These are phyloP conservation scores for Tachysurus vachellii DNA, from an alignment of 2,113 vertebrate species.

Conservation along the genomic window DNA sequence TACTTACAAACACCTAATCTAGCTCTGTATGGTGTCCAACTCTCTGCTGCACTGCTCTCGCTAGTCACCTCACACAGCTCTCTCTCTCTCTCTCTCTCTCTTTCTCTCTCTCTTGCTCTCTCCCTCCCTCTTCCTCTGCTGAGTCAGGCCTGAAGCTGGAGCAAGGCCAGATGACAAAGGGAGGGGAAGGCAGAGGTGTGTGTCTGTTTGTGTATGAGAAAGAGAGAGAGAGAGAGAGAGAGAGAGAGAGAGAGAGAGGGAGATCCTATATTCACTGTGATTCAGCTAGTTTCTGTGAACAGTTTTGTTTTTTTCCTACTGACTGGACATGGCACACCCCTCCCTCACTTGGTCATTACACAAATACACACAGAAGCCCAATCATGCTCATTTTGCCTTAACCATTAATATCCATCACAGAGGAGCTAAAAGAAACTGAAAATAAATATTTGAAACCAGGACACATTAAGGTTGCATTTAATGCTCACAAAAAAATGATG, in stretches of 20 bases:
- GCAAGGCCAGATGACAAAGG: conserved; percentile 21
- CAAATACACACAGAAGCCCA: neutral
- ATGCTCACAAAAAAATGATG: neutral
- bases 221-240: conserved; percentile 27
- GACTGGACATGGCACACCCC: conserved; percentile 21
- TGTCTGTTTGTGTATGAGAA: neutral
- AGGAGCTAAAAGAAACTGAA: neutral
- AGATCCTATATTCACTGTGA: conserved; percentile 40
- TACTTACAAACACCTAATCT: conserved; percentile 20
- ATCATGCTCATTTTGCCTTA: neutral
- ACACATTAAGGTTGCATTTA: neutral
- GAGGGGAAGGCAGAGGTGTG: conserved; percentile 10
- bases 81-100: conserved; percentile 21
- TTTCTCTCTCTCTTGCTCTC: conserved; percentile 20
- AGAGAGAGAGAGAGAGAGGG: conserved; percentile 12
- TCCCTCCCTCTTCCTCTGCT: conserved; percentile 40
- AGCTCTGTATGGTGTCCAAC: conserved; percentile 17
- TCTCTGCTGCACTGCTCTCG: conserved; percentile 30
- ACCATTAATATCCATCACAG: neutral
- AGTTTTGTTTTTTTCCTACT: conserved; percentile 15
- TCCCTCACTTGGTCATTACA: neutral
- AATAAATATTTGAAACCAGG: neutral
- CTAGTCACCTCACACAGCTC: conserved; percentile 18
- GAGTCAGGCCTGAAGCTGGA: conserved; percentile 51
- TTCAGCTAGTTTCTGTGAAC: conserved; percentile 45